phyloP scores from a whole-genome alignment of 2,888 invertebrate species.

The Danaus chrysippus region DNA sequence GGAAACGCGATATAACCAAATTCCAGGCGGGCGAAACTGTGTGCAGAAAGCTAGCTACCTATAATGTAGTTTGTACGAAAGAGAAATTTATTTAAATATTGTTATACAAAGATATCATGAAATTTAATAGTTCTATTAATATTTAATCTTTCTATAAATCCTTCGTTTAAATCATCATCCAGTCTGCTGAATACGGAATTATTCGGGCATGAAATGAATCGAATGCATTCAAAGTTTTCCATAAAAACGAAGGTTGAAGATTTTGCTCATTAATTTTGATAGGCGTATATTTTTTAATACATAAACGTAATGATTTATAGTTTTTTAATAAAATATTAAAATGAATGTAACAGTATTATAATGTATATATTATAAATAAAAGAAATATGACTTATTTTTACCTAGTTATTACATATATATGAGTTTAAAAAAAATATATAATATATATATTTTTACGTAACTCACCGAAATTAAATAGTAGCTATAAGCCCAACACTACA shows the following conservation, averaged over 20 bases:
- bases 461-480: conserved; percentile 33
- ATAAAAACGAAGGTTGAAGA: not conserved
- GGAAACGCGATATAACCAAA: too few relatives aligned
- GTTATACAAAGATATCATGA: too few relatives aligned
- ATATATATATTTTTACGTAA: conserved; percentile 18
- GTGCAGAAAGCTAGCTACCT: too few relatives aligned
- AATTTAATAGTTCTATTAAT: not conserved
- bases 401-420: not conserved
- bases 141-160: not conserved
- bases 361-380: too few relatives aligned
- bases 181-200: not conserved
- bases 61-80: too few relatives aligned
- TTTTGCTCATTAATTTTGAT: not conserved
- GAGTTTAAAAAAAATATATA: not conserved
- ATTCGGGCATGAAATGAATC: not conserved
- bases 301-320: not conserved
- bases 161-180: not conserved
- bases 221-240: not conserved
- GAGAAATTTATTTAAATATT: too few relatives aligned
- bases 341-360: not conserved
- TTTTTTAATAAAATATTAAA: not conserved
- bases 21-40: too few relatives aligned
- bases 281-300: not conserved
- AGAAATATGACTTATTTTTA: too few relatives aligned
- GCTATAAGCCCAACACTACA: conserved; percentile 42